Evolutionary conservation across 2,888 invertebrate genomes (phyloP).

Genomic region (Dione vanillae): DNA sequence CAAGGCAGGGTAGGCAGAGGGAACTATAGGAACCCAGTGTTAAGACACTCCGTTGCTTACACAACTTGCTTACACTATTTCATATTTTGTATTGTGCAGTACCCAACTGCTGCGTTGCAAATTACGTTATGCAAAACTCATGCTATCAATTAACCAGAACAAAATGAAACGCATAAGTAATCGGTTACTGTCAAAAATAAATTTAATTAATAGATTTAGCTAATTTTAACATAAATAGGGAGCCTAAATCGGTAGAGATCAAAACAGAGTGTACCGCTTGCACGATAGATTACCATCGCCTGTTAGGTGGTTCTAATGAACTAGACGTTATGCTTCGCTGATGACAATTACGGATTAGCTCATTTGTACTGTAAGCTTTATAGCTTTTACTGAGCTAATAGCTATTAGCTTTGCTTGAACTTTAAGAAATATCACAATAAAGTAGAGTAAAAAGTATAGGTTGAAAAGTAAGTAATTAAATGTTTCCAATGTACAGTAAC

Average conservation of each 20-base stretch:
- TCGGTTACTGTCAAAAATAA: not conserved
- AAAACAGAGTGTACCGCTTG: slow-evolving; percentile 12
- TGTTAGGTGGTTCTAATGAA: slow-evolving; percentile 42
- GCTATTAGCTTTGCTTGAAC: slow-evolving; percentile 1
- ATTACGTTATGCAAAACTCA: too few species aligned
- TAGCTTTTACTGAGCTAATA: not conserved
- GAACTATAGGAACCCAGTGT: too few species aligned
- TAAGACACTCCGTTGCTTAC: too few species aligned
- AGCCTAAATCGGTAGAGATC: slow-evolving; percentile 12
- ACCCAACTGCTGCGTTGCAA: too few species aligned
- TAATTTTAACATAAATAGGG: not conserved
- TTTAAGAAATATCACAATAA: too few species aligned
- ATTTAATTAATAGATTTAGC: slow-evolving; percentile 1
- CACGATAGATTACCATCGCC: slow-evolving; percentile 39
- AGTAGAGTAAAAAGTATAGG: too few species aligned
- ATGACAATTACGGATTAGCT: slow-evolving; percentile 40
- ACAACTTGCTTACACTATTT: too few species aligned
- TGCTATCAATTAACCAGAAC: not conserved
- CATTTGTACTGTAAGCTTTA: slow-evolving; percentile 21
- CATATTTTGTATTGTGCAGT: too few species aligned
- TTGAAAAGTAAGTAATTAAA: too few species aligned
- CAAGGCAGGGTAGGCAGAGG: too few species aligned
- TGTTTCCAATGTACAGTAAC: too few species aligned
- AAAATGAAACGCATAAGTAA: not conserved
- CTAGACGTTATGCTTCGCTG: slow-evolving; percentile 22